These are phyloP conservation scores for Ailurus styani DNA, from an alignment of 2,113 vertebrate genomes.

Conservation along the genomic window DNA sequence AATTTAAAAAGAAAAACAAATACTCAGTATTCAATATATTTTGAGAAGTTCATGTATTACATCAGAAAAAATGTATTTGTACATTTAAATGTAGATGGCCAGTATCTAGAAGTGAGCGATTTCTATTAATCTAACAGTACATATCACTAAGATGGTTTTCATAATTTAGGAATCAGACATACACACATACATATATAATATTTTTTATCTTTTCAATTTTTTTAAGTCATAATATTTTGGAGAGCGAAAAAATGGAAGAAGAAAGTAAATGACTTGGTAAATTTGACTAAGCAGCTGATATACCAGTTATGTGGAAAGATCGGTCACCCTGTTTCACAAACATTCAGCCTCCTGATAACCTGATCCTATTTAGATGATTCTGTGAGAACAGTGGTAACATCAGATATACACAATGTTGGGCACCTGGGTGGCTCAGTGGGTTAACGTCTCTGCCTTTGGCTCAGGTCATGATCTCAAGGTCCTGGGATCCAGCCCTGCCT, in stretches of 20 bases:
- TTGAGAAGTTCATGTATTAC: background rate
- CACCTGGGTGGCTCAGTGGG: too few relatives aligned
- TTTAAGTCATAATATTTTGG: background rate
- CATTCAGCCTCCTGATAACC: background rate
- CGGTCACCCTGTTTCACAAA: background rate
- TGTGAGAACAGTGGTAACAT: background rate
- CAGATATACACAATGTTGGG: background rate
- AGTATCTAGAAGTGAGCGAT: background rate
- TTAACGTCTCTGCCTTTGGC: too few relatives aligned
- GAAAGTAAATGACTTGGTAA: background rate
- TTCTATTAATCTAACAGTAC: background rate
- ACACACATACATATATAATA: background rate
- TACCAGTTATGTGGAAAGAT: background rate
- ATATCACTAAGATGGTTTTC: background rate
- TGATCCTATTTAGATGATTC: background rate
- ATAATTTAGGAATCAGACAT: background rate
- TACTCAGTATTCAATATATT: background rate
- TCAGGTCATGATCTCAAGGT: too few relatives aligned
- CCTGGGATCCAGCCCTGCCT: too few relatives aligned
- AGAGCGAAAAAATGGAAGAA: background rate
- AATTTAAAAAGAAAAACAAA: background rate
- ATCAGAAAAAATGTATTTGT: background rate
- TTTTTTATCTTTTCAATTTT: background rate
- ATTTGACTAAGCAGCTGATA: background rate
- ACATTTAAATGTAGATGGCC: background rate